Evolutionary conservation across 1,140 invertebrate genomes (phyloP), one percentile per base, ranked within the genome.

Genomic region (Helicorthomorpha holstii): DNA sequence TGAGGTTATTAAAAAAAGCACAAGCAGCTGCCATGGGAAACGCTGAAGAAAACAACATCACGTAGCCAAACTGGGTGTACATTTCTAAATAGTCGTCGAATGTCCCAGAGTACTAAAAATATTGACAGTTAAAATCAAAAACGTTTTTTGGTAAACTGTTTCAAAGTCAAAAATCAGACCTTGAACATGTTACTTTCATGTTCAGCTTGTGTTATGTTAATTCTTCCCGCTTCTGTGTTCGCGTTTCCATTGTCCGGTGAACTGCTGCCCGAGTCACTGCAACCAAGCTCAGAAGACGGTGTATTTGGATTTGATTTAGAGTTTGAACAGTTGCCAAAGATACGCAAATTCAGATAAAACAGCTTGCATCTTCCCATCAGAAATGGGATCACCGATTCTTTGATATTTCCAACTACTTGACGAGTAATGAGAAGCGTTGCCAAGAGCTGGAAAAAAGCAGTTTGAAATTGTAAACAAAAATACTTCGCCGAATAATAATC

Each of bases 71-170:
- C 64, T 97, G 93, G 16, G 96, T 92, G 50, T 95, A 79, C 85
- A 98, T 93, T 71, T 98, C 94, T 55, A 98, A 69, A 65, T 96
- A 94, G 66, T 98, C 94, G 21, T 92, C 88, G 71, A 94, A 93
- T 0, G 92, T 93, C 38, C 90, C 88, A 80, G 94, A 73, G 52
- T 79, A 78, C 66, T 73, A 66, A 61, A 57, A 59, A 50, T 53
- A 54, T n/a, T n/a, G 57, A 54, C 24, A 41, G 29, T 7, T 34
- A 34, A 7, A 34, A 34, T 34, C 7, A 16, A 7, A 34, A 7
- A 7, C 16, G 7, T 34, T 16, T 7, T 16, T 34, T 7, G 29
- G 29, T 34, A 34, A 34, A 19, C 21, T 12, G 21, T 22, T 21
- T 46, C 44, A 46, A 10, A 7, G 19, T 7, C 21, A 22, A 46